Conservation (phyloP, 2,113 vertebrate genomes). For the Mugil cephalus region DNA sequence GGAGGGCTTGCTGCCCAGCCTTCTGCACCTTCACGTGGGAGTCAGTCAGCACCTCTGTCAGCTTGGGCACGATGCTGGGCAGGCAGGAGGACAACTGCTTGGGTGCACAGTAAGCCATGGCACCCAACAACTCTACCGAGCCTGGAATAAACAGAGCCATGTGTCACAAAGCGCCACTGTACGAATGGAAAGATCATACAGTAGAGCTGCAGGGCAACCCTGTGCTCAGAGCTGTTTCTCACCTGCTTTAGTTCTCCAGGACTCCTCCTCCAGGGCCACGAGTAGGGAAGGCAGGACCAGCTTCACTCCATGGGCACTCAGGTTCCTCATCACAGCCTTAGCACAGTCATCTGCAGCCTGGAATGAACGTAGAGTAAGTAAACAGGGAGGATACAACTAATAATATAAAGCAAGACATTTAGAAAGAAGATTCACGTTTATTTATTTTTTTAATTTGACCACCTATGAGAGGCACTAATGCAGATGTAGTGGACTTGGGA, state of each 20-base stretch:
- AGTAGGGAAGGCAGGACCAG: slow-evolving; percentile 96
- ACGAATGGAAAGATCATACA: neutral
- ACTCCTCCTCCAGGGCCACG: slow-evolving; percentile 96
- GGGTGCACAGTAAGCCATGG: slow-evolving; percentile 97
- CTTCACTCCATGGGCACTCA: slow-evolving; percentile 98
- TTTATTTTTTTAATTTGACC: neutral
- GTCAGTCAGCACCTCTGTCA: slow-evolving; percentile 97
- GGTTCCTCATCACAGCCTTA: slow-evolving; percentile 98
- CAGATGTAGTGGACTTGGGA: neutral
- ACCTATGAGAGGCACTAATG: neutral
- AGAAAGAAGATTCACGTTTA: too few relatives aligned
- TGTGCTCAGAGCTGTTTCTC: neutral
- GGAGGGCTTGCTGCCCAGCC: slow-evolving; percentile 95
- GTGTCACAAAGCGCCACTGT: neutral
- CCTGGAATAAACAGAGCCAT: slow-evolving; percentile 77
- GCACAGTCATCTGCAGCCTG: slow-evolving; percentile 99
- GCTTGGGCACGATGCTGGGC: slow-evolving; percentile 97
- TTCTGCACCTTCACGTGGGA: slow-evolving; percentile 99
- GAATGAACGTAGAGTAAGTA: neutral
- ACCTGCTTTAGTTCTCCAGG: slow-evolving; percentile 99
- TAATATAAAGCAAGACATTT: neutral
- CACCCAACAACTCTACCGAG: slow-evolving; percentile 95
- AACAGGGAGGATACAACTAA: neutral
- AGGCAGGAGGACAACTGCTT: slow-evolving; percentile 98
- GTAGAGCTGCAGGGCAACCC: neutral